Evolutionary conservation across 2,888 invertebrate species (phyloP).

Genomic region (Unio delphinus): DNA sequence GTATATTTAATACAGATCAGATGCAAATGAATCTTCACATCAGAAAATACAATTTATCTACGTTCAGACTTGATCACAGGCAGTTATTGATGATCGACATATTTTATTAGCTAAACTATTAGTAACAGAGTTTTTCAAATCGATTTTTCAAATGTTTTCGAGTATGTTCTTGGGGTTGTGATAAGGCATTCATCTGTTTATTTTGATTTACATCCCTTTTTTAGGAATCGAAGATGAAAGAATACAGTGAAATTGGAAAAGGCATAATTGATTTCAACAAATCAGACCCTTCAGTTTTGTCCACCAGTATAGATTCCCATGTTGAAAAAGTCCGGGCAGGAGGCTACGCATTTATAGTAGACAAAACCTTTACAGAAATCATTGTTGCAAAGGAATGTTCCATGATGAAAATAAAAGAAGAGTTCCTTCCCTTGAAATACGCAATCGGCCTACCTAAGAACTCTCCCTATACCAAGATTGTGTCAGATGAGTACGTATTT

Average conservation of each 20-base stretch:
- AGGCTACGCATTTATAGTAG: slow-evolving; percentile 27
- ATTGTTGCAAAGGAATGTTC: slow-evolving; percentile 45
- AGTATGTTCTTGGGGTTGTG: too few species aligned
- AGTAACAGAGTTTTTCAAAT: too few species aligned
- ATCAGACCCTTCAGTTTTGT: slow-evolving; percentile 40
- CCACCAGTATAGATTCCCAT: slow-evolving; percentile 18
- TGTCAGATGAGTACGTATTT: slow-evolving; percentile 57
- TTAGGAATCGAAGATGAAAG: slow-evolving; percentile 6
- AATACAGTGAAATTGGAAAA: slow-evolving; percentile 14
- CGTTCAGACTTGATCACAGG: too few species aligned
- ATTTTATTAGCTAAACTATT: too few species aligned
- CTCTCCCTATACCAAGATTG: slow-evolving; percentile 45
- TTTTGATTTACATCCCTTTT: too few species aligned
- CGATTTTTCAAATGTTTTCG: too few species aligned
- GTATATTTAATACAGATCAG: too few species aligned
- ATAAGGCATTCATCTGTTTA: too few species aligned
- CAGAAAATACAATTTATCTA: too few species aligned
- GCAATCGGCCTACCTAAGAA: slow-evolving; percentile 51
- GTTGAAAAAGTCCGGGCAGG: slow-evolving; percentile 14
- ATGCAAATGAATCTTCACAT: too few species aligned
- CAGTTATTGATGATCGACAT: too few species aligned
- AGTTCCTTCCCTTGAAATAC: slow-evolving; percentile 53
- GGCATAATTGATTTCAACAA: slow-evolving; percentile 27
- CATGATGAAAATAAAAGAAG: slow-evolving; percentile 50
- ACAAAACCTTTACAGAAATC: slow-evolving; percentile 31